A percentile compares a stretch with the other conserved stretches of the same genome.
phyloP scores from a whole-genome alignment of 2,888 invertebrate genomes.

The Ametastegia equiseti region DNA sequence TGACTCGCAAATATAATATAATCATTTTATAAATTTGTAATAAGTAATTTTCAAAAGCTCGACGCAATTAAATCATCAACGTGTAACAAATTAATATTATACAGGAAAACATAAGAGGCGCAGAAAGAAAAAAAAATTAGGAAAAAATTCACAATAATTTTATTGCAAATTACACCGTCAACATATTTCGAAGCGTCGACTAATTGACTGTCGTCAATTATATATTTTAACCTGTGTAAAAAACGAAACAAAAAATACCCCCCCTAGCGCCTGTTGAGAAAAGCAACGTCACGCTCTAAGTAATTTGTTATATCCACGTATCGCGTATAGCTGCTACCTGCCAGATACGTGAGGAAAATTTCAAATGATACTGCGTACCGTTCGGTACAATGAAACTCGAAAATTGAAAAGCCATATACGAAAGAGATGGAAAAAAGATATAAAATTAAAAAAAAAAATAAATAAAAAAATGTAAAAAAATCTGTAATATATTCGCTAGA shows the following conservation, averaged over 20 bases:
- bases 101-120: too few relatives aligned
- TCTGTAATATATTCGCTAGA: background rate
- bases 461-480: background rate
- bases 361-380: background rate
- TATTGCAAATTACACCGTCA: too few relatives aligned
- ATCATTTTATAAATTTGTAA: too few relatives aligned
- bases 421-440: background rate
- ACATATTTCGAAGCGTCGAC: too few relatives aligned
- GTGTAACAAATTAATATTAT: too few relatives aligned
- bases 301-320: background rate
- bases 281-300: slow-evolving; percentile 21
- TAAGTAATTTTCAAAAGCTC: too few relatives aligned
- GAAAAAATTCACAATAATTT: too few relatives aligned
- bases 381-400: too few relatives aligned
- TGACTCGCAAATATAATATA: too few relatives aligned
- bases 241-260: too few relatives aligned
- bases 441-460: background rate
- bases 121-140: too few relatives aligned
- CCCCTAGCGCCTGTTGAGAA: background rate
- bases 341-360: background rate
- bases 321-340: background rate
- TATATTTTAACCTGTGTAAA: background rate
- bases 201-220: background rate
- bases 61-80: too few relatives aligned
- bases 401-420: background rate